Base-by-base conservation (phyloP, 2,888 invertebrate species). In the Athalia cordata region DNA sequence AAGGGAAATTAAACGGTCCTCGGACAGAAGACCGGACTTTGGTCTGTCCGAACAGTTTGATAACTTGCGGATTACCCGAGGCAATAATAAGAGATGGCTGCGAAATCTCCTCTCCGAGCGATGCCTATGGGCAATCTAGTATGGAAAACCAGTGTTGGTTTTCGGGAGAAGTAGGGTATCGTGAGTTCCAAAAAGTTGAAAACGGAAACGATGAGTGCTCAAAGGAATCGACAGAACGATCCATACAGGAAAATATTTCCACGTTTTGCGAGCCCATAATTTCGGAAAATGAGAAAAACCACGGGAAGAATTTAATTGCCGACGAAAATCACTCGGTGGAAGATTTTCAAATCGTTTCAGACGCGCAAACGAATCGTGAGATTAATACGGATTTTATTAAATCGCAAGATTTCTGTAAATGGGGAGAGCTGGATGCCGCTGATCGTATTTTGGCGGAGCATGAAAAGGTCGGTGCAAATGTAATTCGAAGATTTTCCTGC, bases 361-460 rank as follows among this genome's bases (percentile, higher is more conserved):
- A 29, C 2, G 29, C 29, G 29, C 29, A 11, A 68, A 55, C 52
- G 11, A 47, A 4, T 29, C 0, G 59, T 13, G 13, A 4, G 45
- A 49, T 5, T 84, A 78, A 83, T 11, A 77, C 67, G 5, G n/a
- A 80, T n/a, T 76, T 83, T 5, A 81, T 82, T 3, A 77, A 52
- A 62, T 84, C 82, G 2, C 81, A 83, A 5, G 79, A 78, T 11
- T 77, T 84, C 4, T 79, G 79, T 9, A 84, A 85, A 77, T 84
- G 83, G 85, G 84, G 84, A 4, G 65, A 79, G 6, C 61, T 78
- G 3, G 80, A 82, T 3, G 11, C 84, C 50, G 80, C 81, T 29
- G 80, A 83, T 4, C 65, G 76, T 0, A 80, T 82, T 0, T n/a
- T 83, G n/a, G 45, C 57, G 0, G 50, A 80, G 55, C 29, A 79